phyloP scores from a whole-genome alignment of 2,888 invertebrate species.

The Lasioglossum malachurum region DNA sequence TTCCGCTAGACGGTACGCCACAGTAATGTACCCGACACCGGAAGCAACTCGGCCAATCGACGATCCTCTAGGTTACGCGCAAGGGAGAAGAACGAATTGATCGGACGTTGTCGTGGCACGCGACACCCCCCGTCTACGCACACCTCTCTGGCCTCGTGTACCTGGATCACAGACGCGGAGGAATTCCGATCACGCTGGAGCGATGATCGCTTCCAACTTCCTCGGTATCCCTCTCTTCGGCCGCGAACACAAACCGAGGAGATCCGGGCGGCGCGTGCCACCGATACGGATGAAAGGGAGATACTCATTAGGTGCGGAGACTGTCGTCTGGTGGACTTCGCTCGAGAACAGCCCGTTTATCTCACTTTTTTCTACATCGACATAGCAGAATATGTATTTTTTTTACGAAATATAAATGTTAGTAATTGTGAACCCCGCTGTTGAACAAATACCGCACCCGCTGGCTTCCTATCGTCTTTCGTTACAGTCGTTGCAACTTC shows the following conservation, averaged over 20 bases:
- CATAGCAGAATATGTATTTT: constrained; percentile 82
- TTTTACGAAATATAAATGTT: constrained; percentile 76
- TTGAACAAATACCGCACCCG: neutral
- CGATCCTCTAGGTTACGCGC: constrained; percentile 16
- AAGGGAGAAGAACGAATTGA: constrained; percentile 10
- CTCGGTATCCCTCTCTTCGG: neutral
- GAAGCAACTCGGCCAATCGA: constrained; percentile 1
- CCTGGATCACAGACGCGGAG: constrained; percentile 54
- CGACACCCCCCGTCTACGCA: constrained; percentile 19
- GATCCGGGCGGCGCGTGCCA: constrained; percentile 52
- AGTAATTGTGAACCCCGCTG: constrained; percentile 17
- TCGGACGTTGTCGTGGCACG: constrained; percentile 50
- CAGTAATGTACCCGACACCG: neutral
- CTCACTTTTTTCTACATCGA: constrained; percentile 83
- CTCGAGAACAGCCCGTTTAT: constrained; percentile 85
- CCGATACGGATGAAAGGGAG: constrained; percentile 37
- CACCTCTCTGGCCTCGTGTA: constrained; percentile 34
- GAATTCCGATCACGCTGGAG: constrained; percentile 24
- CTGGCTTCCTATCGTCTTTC: neutral
- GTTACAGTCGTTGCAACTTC: neutral
- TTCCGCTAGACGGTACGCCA: neutral
- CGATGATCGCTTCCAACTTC: neutral
- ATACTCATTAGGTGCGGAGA: constrained; percentile 27
- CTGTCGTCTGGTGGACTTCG: constrained; percentile 47
- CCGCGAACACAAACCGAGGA: constrained; percentile 48